These are phyloP conservation scores for Gambelia wislizenii DNA, from an alignment of 2,797 vertebrate species.

Conservation along the genomic window DNA sequence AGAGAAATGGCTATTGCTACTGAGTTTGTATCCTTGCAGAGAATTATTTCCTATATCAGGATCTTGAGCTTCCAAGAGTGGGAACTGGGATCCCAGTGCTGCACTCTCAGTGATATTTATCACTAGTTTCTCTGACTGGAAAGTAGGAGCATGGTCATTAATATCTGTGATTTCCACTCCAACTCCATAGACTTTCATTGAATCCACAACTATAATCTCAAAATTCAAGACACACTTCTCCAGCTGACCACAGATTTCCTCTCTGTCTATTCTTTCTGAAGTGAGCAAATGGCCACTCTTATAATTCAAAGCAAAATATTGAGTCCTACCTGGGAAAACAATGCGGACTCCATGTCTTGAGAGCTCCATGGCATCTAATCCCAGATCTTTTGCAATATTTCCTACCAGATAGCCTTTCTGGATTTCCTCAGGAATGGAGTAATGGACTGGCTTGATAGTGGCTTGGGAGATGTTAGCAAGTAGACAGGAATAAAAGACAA, in stretches of 20 bases:
- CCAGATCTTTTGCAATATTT: slow-evolving; percentile 84
- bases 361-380: slow-evolving; percentile 74
- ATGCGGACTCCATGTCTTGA: slow-evolving; percentile 74
- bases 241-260: slow-evolving; percentile 77
- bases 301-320: slow-evolving; percentile 78
- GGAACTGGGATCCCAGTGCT: slow-evolving; percentile 73
- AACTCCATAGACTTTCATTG: slow-evolving; percentile 82
- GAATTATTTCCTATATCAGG: slow-evolving; percentile 79
- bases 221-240: slow-evolving; percentile 76
- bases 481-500: slow-evolving; percentile 53
- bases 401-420: slow-evolving; percentile 79
- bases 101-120: slow-evolving; percentile 78
- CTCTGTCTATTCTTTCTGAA: slow-evolving; percentile 78
- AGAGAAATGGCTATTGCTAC: slow-evolving; percentile 78
- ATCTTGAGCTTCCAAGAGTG: slow-evolving; percentile 80
- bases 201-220: slow-evolving; percentile 81
- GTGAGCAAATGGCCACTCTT: slow-evolving; percentile 80
- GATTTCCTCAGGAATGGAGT: slow-evolving; percentile 81
- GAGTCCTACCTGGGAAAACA: slow-evolving; percentile 74
- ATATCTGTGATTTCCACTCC: slow-evolving; percentile 78
- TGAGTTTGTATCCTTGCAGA: slow-evolving; percentile 81
- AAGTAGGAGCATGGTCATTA: slow-evolving; percentile 76
- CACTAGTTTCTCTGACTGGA: slow-evolving; percentile 64
- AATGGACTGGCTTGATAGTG: slow-evolving; percentile 83
- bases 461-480: slow-evolving; percentile 58